Evolutionary conservation across 2,113 vertebrate species (phyloP).

Genomic region (Nettapus auritus): DNA sequence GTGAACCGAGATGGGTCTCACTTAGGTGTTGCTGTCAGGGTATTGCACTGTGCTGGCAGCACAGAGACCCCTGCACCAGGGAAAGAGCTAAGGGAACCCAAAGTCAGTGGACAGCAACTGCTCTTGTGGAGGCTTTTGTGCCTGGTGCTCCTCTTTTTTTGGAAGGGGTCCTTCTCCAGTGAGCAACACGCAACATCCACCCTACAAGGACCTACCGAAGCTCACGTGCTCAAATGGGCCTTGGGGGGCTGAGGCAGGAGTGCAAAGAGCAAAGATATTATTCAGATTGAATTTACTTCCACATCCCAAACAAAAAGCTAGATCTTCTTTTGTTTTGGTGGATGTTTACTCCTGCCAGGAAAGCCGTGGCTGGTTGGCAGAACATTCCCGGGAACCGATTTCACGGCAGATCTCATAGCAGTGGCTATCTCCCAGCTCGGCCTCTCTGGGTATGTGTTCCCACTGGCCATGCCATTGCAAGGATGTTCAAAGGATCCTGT

Average conservation of each 20-base stretch:
- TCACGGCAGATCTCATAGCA: conserved; percentile 54
- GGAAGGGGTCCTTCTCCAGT: not conserved
- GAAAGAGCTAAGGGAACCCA: not conserved
- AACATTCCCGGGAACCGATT: conserved; percentile 48
- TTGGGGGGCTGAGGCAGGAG: not conserved
- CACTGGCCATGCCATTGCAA: not conserved
- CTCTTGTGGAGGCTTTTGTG: not conserved
- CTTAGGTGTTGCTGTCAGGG: not conserved
- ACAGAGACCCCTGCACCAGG: not conserved
- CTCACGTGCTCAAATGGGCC: not conserved
- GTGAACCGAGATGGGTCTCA: not conserved
- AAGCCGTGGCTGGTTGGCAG: conserved; percentile 22
- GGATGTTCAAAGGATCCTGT: conserved; percentile 48
- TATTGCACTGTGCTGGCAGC: fast-evolving
- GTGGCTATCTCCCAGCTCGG: conserved; percentile 34
- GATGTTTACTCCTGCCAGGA: conserved; percentile 13
- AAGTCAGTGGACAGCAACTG: not conserved
- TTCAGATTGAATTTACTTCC: not conserved
- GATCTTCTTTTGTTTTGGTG: conserved; percentile 20
- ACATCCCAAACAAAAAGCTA: not conserved
- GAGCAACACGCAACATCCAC: not conserved
- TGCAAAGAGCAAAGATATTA: not conserved
- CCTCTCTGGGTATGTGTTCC: not conserved
- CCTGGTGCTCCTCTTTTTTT: not conserved
- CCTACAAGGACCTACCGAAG: not conserved